A percentile compares a stretch with the other conserved stretches of the same genome.
These are phyloP conservation scores for Hydrochoerus hydrochaeris DNA, from an alignment of 2,113 vertebrate genomes.

Conservation along the genomic window DNA sequence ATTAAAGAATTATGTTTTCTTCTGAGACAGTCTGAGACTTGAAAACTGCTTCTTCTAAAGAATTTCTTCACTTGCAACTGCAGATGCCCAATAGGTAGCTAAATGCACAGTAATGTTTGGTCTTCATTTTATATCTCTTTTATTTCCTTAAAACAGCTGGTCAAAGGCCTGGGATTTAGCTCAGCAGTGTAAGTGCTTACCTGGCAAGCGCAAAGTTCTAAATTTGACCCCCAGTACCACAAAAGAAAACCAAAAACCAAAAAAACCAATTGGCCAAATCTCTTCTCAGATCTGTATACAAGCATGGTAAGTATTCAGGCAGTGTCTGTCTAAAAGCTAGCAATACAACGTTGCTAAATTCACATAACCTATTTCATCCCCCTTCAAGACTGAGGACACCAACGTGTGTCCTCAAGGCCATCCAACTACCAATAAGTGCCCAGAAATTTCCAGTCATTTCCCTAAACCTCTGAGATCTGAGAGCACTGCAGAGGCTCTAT, in stretches of 20 bases:
- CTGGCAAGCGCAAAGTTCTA: too few relatives aligned
- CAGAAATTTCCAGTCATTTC: background rate
- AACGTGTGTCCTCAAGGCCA: background rate
- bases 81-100: background rate
- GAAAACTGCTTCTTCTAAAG: background rate
- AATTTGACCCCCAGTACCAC: too few relatives aligned
- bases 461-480: background rate
- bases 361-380: background rate
- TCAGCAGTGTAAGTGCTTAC: too few relatives aligned
- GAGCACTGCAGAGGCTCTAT: background rate
- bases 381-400: background rate
- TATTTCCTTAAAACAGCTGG: background rate
- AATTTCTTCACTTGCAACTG: background rate
- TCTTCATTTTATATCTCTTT: background rate
- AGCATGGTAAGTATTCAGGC: background rate
- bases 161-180: background rate
- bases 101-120: background rate
- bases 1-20: background rate
- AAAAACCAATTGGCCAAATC: background rate
- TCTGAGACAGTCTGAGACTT: background rate
- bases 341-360: background rate
- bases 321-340: background rate
- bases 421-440: background rate
- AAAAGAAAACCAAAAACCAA: too few relatives aligned
- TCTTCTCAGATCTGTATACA: background rate